These are phyloP conservation scores for Leucoraja ocellata DNA, from an alignment of 2,797 vertebrate genomes.

Conservation along the genomic window DNA sequence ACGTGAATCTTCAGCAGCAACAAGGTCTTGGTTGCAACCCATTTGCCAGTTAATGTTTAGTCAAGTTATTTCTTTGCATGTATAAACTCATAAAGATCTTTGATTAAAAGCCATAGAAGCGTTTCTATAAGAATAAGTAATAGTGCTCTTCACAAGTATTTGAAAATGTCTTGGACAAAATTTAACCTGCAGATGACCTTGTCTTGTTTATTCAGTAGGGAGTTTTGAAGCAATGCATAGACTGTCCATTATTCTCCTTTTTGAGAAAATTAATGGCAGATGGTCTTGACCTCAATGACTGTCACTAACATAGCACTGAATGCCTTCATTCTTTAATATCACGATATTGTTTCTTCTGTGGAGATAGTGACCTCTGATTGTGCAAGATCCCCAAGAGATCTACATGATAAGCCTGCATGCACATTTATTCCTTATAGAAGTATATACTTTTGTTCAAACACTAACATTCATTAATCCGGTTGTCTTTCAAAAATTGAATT, in stretches of 20 bases:
- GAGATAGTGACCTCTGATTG: constrained; percentile 73
- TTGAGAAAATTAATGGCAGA: constrained; percentile 66
- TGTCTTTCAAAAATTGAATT: neutral
- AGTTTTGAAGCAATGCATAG: constrained; percentile 64
- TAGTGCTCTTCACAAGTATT: constrained; percentile 29
- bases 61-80: constrained; percentile 3
- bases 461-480: neutral
- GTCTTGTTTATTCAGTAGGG: constrained; percentile 67
- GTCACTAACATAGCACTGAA: constrained; percentile 64
- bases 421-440: neutral
- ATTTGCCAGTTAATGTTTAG: neutral
- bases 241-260: constrained; percentile 54
- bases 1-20: neutral
- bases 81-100: neutral
- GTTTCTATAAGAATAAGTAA: neutral
- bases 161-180: constrained; percentile 38
- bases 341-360: constrained; percentile 73
- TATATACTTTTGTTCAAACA: neutral
- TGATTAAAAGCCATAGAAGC: neutral
- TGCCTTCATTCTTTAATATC: constrained; percentile 74
- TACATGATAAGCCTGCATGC: constrained; percentile 68
- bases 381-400: constrained; percentile 78
- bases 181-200: constrained; percentile 68
- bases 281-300: constrained; percentile 66
- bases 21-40: neutral